These are phyloP conservation scores for Empidonax traillii DNA, from an alignment of 2,113 vertebrate genomes.

Conservation along the genomic window DNA sequence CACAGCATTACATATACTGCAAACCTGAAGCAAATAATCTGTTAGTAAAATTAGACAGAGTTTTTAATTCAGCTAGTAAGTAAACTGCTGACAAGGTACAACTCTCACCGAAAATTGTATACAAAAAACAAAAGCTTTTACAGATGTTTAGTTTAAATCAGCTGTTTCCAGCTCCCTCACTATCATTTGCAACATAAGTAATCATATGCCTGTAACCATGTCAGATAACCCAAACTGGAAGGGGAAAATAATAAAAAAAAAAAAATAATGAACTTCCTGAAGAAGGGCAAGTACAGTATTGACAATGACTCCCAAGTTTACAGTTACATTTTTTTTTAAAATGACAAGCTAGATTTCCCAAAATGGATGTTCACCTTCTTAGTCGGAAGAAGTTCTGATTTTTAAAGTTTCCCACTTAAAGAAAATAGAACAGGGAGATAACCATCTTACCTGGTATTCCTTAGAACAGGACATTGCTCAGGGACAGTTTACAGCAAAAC, in stretches of 20 bases:
- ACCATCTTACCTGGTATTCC: neutral
- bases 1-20: neutral
- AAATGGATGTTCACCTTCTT: neutral
- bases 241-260: neutral
- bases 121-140: neutral
- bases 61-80: neutral
- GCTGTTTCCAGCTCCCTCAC: neutral
- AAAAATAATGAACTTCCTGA: neutral
- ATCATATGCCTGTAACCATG: neutral
- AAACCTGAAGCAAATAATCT: neutral
- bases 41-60: neutral
- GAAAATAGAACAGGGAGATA: neutral
- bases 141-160: neutral
- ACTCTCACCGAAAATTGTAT: neutral
- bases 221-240: neutral
- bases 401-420: neutral
- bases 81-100: neutral
- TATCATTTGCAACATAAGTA: neutral
- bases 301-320: neutral
- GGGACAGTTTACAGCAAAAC: neutral
- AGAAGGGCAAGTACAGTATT: neutral
- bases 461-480: neutral
- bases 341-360: neutral
- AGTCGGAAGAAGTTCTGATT: neutral
- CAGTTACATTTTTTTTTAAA: neutral